Conservation (phyloP, 1,140 invertebrate genomes). For the Conus betulinus region DNA sequence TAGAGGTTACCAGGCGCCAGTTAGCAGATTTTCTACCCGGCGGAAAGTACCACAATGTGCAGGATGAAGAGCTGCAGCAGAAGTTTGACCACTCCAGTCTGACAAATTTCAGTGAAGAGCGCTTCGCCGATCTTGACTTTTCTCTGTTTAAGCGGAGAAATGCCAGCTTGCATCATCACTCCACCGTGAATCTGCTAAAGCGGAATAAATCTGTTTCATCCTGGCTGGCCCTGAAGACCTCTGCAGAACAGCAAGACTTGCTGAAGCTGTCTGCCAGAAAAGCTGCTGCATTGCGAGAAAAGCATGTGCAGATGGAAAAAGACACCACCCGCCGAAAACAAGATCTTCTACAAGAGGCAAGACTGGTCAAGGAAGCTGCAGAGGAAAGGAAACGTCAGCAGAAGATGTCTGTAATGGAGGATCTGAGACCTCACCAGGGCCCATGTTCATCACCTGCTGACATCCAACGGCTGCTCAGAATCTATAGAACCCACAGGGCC, state of each 20-base stretch:
- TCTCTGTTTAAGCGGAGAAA: constrained; percentile 28
- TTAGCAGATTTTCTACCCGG: constrained; percentile 19
- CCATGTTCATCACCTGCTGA: background rate
- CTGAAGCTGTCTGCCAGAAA: background rate
- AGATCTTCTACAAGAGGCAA: background rate
- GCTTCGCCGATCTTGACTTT: constrained; percentile 34
- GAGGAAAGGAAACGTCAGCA: background rate
- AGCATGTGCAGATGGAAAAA: constrained; percentile 1
- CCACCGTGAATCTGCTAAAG: constrained; percentile 31
- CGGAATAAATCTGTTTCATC: background rate
- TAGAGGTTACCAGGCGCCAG: background rate
- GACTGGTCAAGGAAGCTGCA: background rate
- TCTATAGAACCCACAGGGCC: background rate
- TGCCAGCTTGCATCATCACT: constrained; percentile 30
- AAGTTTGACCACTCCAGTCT: constrained; percentile 24
- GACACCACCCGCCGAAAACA: background rate
- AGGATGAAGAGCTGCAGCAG: background rate
- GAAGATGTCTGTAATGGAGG: background rate
- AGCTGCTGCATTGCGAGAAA: background rate
- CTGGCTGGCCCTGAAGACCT: background rate
- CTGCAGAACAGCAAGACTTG: background rate
- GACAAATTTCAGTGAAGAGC: constrained; percentile 27
- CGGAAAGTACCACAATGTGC: constrained; percentile 4
- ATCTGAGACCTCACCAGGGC: background rate
- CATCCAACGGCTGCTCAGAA: background rate